Conservation (phyloP, 2,797 vertebrate genomes). For the Mastacembelus armatus region DNA sequence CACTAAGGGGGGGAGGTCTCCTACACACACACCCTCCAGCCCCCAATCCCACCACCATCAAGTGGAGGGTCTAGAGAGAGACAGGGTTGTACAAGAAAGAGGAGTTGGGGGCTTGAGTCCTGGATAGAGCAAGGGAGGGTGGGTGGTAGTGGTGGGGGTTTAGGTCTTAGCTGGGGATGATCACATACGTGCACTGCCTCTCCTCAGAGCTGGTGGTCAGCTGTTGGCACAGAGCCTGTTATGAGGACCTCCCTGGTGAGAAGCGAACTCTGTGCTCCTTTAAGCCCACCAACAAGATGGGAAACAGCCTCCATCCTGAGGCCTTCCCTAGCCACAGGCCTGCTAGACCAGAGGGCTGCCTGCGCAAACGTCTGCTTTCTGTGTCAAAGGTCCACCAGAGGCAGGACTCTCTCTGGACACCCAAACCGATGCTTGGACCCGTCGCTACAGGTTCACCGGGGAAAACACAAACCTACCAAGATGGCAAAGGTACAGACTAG, state of each 20-base stretch:
- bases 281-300: constrained; percentile 79
- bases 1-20: constrained; percentile 49
- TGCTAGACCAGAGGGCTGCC: constrained; percentile 74
- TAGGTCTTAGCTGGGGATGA: constrained; percentile 81
- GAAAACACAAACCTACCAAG: constrained; percentile 55
- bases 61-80: constrained; percentile 51
- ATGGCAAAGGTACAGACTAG: constrained; percentile 73
- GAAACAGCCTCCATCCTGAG: constrained; percentile 79
- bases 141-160: constrained; percentile 48
- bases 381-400: constrained; percentile 85
- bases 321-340: constrained; percentile 64
- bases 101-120: constrained; percentile 58
- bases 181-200: constrained; percentile 87
- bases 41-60: constrained; percentile 55
- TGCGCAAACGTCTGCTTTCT: constrained; percentile 84
- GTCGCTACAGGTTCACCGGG: constrained; percentile 42
- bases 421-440: constrained; percentile 83
- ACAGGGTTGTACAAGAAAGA: constrained; percentile 46
- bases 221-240: constrained; percentile 85
- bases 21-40: constrained; percentile 34
- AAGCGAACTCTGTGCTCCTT: constrained; percentile 80
- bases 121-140: constrained; percentile 56
- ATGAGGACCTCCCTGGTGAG: constrained; percentile 80
- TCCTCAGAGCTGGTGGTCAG: constrained; percentile 83
- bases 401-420: constrained; percentile 86